Conservation (phyloP, 2,113 vertebrate genomes). For the Caloenas nicobarica region DNA sequence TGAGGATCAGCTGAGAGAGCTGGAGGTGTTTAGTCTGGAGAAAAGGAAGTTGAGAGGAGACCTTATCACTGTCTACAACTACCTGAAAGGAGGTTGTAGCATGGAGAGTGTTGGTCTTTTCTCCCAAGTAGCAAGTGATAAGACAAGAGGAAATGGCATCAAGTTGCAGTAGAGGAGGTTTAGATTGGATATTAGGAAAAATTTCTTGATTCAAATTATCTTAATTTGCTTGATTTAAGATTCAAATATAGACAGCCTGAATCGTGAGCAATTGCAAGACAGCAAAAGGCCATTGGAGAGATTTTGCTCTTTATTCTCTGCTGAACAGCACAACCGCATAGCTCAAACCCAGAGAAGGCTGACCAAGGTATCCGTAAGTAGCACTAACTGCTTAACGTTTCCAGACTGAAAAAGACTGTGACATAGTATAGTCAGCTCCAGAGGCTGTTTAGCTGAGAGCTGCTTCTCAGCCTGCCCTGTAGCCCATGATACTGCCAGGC, state of each 20-base stretch:
- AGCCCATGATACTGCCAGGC: not conserved
- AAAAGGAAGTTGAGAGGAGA: too few species aligned
- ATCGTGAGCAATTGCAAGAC: not conserved
- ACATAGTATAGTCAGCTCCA: not conserved
- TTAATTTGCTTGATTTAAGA: not conserved
- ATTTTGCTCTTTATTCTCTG: not conserved
- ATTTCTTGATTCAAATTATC: too few species aligned
- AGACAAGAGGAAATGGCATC: too few species aligned
- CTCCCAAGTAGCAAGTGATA: too few species aligned
- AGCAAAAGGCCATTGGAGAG: not conserved
- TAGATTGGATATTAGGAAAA: too few species aligned
- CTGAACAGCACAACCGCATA: not conserved
- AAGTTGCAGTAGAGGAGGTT: too few species aligned
- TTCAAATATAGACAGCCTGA: not conserved
- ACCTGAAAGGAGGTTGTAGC: too few species aligned
- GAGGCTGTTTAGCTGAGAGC: not conserved
- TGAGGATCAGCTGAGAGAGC: too few species aligned
- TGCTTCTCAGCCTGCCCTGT: not conserved
- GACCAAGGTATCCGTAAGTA: not conserved
- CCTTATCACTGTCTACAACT: too few species aligned
- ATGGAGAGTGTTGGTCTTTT: too few species aligned
- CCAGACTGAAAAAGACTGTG: not conserved
- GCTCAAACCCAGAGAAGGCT: not conserved
- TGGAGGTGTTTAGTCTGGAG: too few species aligned
- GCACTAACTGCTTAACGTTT: not conserved